phyloP scores from a whole-genome alignment of 2,888 invertebrate genomes.

The Pimpla rufipes region DNA sequence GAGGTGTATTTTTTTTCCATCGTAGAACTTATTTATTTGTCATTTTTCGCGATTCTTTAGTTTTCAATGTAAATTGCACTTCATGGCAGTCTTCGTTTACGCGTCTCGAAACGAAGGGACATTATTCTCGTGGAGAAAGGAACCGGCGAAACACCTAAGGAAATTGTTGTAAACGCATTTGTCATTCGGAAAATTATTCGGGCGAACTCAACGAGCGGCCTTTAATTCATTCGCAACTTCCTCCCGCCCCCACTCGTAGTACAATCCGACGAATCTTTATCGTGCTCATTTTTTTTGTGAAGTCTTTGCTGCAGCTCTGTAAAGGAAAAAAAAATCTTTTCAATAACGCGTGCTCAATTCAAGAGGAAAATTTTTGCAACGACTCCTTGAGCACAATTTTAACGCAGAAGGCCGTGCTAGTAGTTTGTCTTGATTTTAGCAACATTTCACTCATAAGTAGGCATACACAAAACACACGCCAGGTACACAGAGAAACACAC shows the following conservation, averaged over 20 bases:
- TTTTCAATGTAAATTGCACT: conserved; percentile 73
- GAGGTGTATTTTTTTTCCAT: conserved; percentile 70
- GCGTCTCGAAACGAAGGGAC: conserved; percentile 55
- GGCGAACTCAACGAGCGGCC: conserved; percentile 22
- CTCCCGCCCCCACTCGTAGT: conserved; percentile 21
- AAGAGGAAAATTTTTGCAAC: conserved; percentile 49
- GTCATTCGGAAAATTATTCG: conserved; percentile 23
- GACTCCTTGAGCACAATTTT: conserved; percentile 45
- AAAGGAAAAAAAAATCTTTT: conserved; percentile 13
- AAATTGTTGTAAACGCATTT: conserved; percentile 31
- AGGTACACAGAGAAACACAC: conserved; percentile 71
- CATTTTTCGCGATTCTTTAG: conserved; percentile 70
- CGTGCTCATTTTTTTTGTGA: conserved; percentile 36
- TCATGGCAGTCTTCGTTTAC: conserved; percentile 71
- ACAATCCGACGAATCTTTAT: conserved; percentile 24
- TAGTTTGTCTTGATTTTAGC: conserved; percentile 77
- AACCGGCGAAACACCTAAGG: conserved; percentile 35
- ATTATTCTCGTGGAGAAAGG: conserved; percentile 33
- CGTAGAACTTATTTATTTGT: conserved; percentile 80
- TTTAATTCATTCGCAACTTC: conserved; percentile 30
- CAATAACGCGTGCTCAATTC: conserved; percentile 46
- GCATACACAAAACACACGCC: conserved; percentile 71
- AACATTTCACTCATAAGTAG: conserved; percentile 80
- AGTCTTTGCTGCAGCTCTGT: conserved; percentile 38
- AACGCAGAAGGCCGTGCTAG: conserved; percentile 75